A percentile compares a stretch with the other conserved stretches of the same genome.
phyloP scores from a whole-genome alignment of 2,797 vertebrate genomes.

The Molossus molossus region DNA sequence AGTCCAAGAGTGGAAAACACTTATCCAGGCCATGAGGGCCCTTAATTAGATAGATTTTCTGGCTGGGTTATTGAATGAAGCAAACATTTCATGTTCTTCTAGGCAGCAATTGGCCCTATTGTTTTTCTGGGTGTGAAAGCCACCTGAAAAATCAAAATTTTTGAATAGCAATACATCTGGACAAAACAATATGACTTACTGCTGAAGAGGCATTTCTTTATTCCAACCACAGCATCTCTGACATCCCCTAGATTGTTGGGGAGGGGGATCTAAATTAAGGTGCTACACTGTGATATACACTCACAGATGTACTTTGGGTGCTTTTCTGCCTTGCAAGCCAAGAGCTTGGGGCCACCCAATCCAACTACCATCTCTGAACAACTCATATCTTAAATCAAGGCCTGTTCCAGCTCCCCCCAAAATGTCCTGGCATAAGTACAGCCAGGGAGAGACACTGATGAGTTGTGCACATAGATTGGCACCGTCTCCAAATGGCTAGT shows the following conservation, averaged over 20 bases:
- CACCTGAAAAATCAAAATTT: slow-evolving; percentile 17
- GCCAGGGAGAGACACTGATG: neutral
- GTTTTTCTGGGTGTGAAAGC: neutral
- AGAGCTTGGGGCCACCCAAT: neutral
- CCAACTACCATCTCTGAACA: neutral
- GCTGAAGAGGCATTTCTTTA: neutral
- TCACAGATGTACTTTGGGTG: neutral
- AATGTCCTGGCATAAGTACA: neutral
- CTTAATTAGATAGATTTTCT: slow-evolving; percentile 25
- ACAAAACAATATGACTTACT: neutral
- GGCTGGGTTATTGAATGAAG: neutral
- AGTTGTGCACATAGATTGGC: neutral
- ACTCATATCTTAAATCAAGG: neutral
- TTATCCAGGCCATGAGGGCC: neutral
- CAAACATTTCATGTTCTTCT: neutral
- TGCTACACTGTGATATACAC: neutral
- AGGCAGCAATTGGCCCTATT: neutral
- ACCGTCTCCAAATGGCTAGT: neutral
- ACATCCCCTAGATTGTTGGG: neutral
- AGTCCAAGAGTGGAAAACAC: neutral
- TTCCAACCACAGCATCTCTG: neutral
- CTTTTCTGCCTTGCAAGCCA: neutral
- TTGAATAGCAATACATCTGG: neutral
- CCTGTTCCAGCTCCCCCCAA: neutral
- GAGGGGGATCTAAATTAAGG: neutral